Evolutionary conservation across 1,140 invertebrate genomes (phyloP), one percentile per base, ranked within the genome.

Genomic region (Drosophila simulans): DNA sequence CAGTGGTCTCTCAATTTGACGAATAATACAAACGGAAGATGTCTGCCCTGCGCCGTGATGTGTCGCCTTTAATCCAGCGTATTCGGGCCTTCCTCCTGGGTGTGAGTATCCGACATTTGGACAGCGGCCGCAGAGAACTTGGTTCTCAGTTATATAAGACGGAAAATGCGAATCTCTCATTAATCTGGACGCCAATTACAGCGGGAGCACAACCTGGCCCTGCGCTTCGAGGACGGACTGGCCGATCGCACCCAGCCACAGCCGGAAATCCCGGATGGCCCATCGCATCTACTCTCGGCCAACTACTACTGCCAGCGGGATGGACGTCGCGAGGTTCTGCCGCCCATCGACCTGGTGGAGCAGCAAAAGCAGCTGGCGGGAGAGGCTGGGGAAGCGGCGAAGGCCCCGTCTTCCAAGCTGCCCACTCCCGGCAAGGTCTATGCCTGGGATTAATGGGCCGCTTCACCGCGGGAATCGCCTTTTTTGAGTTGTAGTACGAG

Each of bases 221-320:
- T 96, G 40, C 94, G 96, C 86, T 96, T 94, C 81, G 93, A 94
- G 64, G 93, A 95, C 42, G 86, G 93, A 11, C 4, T 95, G 34
- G 92, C 95, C 13, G 92, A 94, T 12, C 94, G 96, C 77, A 97
- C 95, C 39, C 96, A 97, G 84, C 96, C 96, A 4, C 94, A 93
- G 20, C 97, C 97, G 39, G 82, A 94, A 46, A 77, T 98, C 31
- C 97, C 97, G 13, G 95, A 94, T 54, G 97, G 97, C 37, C 94
- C 95, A 3, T 93, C 94, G 52, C 95, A 96, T 91, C 95, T 95
- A 60, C 89, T 95, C 46, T 94, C 95, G 43, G 93, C 94, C 63
- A 97, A 98, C 91, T 97, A 97, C 86, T 98, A 98, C 82, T 96
- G 93, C 77, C 92, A 92, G 1, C 94, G 97, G 80, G 97, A 98